Evolutionary conservation across 2,113 vertebrate genomes (phyloP), one percentile per base, ranked within the genome.

Genomic region (Jacana jacana): DNA sequence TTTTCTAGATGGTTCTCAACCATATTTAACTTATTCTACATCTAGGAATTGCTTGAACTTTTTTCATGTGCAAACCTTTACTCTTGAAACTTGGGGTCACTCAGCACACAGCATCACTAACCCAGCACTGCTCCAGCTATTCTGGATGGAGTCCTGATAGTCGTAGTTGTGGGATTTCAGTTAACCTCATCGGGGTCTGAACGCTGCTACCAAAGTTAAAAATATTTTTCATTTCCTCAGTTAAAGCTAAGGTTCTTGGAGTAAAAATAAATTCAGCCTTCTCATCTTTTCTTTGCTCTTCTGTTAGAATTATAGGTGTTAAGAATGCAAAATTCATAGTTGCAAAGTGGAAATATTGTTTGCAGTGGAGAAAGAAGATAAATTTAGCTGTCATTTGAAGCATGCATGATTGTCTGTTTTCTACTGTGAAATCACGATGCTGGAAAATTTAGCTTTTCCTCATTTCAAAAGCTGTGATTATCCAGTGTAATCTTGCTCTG

Each of bases 401-500:
- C 77, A 88, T 94, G 86, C 88, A 88, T 84, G 93, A 94, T 93
- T 96, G 91, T 96, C 89, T 96, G 88, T 95, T 96, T 91, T 96
- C 83, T 69, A 40, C 92, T 95, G 88, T 88, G 83, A 93, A 96
- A 96, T 96, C 95, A 95, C 57, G 83, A 96, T 86, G 88, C 86
- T 93, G 83, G 90, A 96, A 91, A 96, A 96, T 93, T 90, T 96
- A 96, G 92, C 93, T 95, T 96, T 95, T 94, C 83, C 88, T 88
- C 40, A 52, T 94, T 94, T 93, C 20, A 35, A 83, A 96, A 95
- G 91, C 93, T 96, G 82, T 97, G 90, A 96, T 96, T 96, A 96
- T 93, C 94, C 82, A 75, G 55, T 83, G 64, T 88, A 96, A 90
- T 95, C 85, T 91, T 88, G 39, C 48, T 96, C 81, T 78, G 46